These are phyloP conservation scores for Eupithecia insigniata DNA, from an alignment of 2,888 invertebrate species.

Conservation along the genomic window DNA sequence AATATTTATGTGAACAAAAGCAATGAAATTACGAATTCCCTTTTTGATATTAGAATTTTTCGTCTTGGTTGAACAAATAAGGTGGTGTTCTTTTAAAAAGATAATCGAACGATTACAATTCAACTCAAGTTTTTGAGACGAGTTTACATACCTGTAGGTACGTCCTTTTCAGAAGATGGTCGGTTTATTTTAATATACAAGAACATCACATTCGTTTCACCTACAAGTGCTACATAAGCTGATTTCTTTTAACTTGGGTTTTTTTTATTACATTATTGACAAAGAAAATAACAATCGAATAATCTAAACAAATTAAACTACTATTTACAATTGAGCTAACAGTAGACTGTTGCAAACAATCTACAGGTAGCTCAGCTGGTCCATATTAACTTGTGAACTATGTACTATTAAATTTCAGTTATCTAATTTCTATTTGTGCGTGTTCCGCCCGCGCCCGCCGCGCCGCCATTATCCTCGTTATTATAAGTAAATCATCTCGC, in stretches of 20 bases:
- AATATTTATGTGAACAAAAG: neutral
- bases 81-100: neutral
- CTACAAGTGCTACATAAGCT: neutral
- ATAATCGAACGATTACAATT: neutral
- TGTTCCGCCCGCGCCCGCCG: too few species aligned
- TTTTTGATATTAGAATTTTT: too few species aligned
- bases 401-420: neutral
- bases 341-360: too few species aligned
- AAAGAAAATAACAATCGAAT: too few species aligned
- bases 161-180: neutral
- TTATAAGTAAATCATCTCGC: slow-evolving; percentile 24
- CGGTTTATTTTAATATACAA: neutral
- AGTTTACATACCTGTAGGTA: neutral
- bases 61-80: too few species aligned
- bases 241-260: too few species aligned
- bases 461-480: slow-evolving; percentile 19
- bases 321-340: too few species aligned
- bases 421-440: too few species aligned
- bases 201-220: neutral
- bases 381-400: neutral
- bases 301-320: too few species aligned
- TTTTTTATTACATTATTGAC: too few species aligned
- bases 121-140: neutral
- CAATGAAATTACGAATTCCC: neutral
- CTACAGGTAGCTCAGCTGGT: too few species aligned